Evolutionary conservation across 2,113 vertebrate species (phyloP).

Genomic region (Agapornis roseicollis): DNA sequence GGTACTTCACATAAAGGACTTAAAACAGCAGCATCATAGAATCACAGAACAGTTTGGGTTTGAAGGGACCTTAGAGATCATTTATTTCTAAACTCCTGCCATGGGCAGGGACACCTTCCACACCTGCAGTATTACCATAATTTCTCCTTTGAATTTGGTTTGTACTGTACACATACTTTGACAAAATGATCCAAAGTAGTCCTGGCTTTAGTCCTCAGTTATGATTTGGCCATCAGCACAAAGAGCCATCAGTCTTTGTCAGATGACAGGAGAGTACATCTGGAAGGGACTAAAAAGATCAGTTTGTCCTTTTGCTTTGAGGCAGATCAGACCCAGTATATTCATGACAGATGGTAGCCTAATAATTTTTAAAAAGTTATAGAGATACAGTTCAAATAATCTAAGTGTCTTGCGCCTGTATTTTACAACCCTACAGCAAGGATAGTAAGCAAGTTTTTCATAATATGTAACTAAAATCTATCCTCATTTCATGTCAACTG

Average conservation of each 20-base stretch:
- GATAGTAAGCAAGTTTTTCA: neutral
- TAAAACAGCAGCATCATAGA: neutral
- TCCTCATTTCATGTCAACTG: neutral
- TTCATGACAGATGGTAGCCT: neutral
- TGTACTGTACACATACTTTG: neutral
- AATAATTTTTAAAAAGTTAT: neutral
- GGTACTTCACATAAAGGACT: neutral
- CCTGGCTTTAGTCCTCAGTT: neutral
- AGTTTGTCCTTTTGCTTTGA: neutral
- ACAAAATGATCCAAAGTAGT: neutral
- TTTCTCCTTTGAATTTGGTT: neutral
- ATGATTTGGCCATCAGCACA: neutral
- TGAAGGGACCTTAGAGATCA: neutral
- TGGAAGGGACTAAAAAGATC: neutral
- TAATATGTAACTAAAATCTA: neutral
- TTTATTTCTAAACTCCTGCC: neutral
- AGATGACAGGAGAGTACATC: neutral
- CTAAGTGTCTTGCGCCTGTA: neutral
- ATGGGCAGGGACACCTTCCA: neutral
- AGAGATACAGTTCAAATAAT: neutral
- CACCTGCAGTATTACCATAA: neutral
- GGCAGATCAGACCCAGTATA: neutral
- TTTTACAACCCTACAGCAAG: neutral
- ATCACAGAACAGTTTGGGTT: neutral
- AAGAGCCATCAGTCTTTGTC: neutral